A percentile compares a stretch with the other conserved stretches of the same genome.
These are phyloP conservation scores for Tragulus kanchil DNA, from an alignment of 2,113 vertebrate species.

Conservation along the genomic window DNA sequence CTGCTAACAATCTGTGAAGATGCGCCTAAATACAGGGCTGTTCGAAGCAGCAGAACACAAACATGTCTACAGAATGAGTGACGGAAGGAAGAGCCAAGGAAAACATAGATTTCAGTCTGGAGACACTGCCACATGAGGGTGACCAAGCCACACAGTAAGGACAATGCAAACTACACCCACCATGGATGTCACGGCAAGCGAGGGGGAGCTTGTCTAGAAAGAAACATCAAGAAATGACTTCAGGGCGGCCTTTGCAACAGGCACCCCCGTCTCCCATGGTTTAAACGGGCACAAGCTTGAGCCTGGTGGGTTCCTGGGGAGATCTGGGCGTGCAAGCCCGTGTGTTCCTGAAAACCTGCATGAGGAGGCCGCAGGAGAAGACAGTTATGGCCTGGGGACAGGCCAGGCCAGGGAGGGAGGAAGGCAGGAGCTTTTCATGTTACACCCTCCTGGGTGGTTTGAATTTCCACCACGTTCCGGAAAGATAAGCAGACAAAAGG, in stretches of 20 bases:
- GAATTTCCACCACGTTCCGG: neutral
- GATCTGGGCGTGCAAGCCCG: neutral
- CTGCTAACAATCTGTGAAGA: neutral
- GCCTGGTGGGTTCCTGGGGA: neutral
- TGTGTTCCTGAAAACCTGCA: neutral
- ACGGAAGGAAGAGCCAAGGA: neutral
- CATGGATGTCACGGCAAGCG: neutral
- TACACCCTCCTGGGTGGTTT: neutral
- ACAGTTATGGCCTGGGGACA: neutral
- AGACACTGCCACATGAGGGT: neutral
- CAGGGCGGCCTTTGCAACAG: neutral
- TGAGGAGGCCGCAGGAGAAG: neutral
- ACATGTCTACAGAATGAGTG: too few relatives aligned
- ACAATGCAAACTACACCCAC: neutral
- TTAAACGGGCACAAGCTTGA: neutral
- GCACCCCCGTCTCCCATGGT: neutral
- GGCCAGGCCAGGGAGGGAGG: neutral
- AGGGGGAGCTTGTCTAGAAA: neutral
- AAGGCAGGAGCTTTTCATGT: neutral
- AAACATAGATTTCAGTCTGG: neutral
- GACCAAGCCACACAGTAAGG: neutral
- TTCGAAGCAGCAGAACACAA: neutral
- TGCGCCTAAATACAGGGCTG: neutral
- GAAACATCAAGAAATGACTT: neutral
- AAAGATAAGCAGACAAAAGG: conserved; percentile 39